Evolutionary conservation across 2,797 vertebrate genomes (phyloP).

Genomic region (Rousettus madagascariensis): DNA sequence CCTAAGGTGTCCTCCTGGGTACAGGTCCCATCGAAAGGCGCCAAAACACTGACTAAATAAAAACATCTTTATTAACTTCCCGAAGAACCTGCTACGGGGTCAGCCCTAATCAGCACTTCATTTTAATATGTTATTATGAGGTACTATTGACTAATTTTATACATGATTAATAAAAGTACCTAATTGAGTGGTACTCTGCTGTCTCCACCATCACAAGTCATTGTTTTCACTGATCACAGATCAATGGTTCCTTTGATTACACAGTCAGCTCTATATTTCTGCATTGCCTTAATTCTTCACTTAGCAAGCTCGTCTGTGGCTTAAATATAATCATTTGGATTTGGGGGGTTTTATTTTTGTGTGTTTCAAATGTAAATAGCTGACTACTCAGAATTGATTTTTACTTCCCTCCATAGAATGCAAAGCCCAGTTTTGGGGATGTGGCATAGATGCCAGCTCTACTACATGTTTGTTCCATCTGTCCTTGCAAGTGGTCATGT

Average conservation of each 20-base stretch:
- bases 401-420: neutral
- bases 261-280: neutral
- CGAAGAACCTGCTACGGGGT: slow-evolving; percentile 30
- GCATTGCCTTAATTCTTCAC: slow-evolving; percentile 6
- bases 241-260: slow-evolving; percentile 20
- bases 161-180: slow-evolving; percentile 61
- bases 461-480: neutral
- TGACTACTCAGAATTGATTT: neutral
- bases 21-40: neutral
- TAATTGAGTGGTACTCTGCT: slow-evolving; percentile 56
- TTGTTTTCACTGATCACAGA: slow-evolving; percentile 34
- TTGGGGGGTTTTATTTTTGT: neutral
- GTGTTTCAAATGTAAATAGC: too few relatives aligned
- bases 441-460: neutral
- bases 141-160: slow-evolving; percentile 66
- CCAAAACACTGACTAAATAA: neutral
- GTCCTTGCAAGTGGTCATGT: neutral
- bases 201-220: slow-evolving; percentile 37
- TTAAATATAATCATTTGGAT: neutral
- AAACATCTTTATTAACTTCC: neutral
- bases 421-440: neutral
- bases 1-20: neutral
- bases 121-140: slow-evolving; percentile 64
- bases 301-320: neutral
- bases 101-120: slow-evolving; percentile 64